phyloP scores from a whole-genome alignment of 2,113 vertebrate genomes.

The Nipponia nippon region DNA sequence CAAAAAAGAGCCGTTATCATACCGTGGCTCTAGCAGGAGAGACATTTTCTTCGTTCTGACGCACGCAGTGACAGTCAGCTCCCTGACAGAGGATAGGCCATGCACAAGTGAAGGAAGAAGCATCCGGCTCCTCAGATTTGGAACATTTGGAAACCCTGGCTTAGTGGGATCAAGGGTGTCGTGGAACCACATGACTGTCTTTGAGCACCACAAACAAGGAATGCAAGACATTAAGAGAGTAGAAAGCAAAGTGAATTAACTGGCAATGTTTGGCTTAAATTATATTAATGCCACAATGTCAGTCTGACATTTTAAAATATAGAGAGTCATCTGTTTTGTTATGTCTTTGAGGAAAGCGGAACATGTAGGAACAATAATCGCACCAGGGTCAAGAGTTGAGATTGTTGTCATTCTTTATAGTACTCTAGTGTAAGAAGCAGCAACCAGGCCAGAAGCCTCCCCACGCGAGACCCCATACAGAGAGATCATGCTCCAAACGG shows the following conservation, averaged over 20 bases:
- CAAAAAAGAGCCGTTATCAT: background rate
- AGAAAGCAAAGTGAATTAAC: slow-evolving; percentile 15
- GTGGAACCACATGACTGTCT: background rate
- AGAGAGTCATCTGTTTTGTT: background rate
- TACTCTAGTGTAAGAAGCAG: background rate
- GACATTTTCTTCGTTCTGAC: background rate
- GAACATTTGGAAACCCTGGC: background rate
- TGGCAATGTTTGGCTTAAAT: background rate
- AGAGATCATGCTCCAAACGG: background rate
- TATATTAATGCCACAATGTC: background rate
- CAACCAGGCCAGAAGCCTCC: background rate
- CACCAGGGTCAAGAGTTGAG: slow-evolving; percentile 25
- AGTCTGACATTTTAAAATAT: slow-evolving; percentile 10
- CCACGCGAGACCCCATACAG: fast-evolving
- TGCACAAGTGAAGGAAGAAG: background rate
- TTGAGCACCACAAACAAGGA: background rate
- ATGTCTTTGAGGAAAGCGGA: slow-evolving; percentile 15
- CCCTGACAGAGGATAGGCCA: background rate
- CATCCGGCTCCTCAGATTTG: background rate
- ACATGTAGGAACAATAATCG: background rate
- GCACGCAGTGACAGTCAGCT: background rate
- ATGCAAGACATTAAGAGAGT: background rate
- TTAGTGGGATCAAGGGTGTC: background rate
- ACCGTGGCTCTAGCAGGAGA: background rate
- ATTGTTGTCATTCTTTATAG: background rate